These are phyloP conservation scores for Orchestia grillus DNA, from an alignment of 1,140 invertebrate species.

Conservation along the genomic window DNA sequence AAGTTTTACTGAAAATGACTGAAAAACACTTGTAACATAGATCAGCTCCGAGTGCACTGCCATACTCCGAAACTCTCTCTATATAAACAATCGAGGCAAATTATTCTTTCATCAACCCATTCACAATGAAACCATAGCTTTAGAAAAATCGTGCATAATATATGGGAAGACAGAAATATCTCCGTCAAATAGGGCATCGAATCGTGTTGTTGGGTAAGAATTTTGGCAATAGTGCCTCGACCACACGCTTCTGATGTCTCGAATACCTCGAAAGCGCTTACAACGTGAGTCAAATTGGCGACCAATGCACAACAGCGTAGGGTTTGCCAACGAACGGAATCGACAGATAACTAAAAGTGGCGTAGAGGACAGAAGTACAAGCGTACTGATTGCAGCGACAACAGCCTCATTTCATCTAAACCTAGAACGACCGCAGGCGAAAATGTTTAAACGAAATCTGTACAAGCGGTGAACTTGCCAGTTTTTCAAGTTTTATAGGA, in stretches of 20 bases:
- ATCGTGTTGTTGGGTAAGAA: background rate
- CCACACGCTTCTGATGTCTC: background rate
- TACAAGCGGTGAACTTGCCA: background rate
- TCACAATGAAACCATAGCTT: background rate
- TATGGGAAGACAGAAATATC: background rate
- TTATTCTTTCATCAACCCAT: background rate
- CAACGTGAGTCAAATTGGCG: background rate
- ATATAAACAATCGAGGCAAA: background rate
- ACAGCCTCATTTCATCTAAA: background rate
- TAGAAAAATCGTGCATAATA: background rate
- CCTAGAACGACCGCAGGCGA: background rate
- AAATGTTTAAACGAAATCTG: background rate
- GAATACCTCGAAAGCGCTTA: background rate
- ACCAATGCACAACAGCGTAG: background rate
- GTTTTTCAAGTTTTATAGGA: background rate
- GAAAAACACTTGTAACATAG: no score
- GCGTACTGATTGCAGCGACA: background rate
- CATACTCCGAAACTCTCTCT: no score
- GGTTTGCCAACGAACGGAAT: background rate
- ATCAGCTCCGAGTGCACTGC: no score
- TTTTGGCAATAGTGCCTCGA: background rate
- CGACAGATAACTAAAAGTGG: background rate
- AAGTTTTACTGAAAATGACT: no score
- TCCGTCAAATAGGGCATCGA: background rate
- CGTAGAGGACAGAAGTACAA: background rate